phyloP scores from a whole-genome alignment of 2,113 vertebrate genomes.

The Etia nguti region DNA sequence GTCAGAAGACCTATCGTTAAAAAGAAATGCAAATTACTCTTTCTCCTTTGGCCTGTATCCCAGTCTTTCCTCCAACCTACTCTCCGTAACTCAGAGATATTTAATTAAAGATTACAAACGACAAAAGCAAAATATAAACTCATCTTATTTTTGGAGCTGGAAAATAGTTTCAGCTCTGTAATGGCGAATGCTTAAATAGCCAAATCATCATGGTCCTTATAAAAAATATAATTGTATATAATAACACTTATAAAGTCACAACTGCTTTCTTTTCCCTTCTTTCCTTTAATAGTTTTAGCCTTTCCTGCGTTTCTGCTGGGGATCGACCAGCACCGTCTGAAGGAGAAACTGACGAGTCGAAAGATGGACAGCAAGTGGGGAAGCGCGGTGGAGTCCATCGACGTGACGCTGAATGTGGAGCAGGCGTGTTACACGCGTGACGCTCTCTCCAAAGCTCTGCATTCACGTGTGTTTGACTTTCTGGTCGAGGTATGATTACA shows the following conservation, averaged over 20 bases:
- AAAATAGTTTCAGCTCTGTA: background rate
- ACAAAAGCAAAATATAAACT: background rate
- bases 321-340: constrained; percentile 88
- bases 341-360: constrained; percentile 93
- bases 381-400: constrained; percentile 87
- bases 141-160: background rate
- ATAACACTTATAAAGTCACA: background rate
- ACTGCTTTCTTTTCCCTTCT: background rate
- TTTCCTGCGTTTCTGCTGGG: constrained; percentile 95
- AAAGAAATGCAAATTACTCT: background rate
- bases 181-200: background rate
- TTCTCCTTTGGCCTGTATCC: background rate
- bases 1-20: background rate
- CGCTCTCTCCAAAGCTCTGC: constrained; percentile 93
- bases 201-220: background rate
- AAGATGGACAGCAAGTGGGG: constrained; percentile 99
- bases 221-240: background rate
- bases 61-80: background rate
- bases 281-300: constrained; percentile 81
- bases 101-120: background rate
- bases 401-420: constrained; percentile 94
- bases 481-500: constrained; percentile 83
- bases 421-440: constrained; percentile 96
- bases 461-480: constrained; percentile 90
- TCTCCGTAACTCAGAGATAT: background rate